phyloP scores from a whole-genome alignment of 1,140 invertebrate genomes.

The Apocrypta bakeri region DNA sequence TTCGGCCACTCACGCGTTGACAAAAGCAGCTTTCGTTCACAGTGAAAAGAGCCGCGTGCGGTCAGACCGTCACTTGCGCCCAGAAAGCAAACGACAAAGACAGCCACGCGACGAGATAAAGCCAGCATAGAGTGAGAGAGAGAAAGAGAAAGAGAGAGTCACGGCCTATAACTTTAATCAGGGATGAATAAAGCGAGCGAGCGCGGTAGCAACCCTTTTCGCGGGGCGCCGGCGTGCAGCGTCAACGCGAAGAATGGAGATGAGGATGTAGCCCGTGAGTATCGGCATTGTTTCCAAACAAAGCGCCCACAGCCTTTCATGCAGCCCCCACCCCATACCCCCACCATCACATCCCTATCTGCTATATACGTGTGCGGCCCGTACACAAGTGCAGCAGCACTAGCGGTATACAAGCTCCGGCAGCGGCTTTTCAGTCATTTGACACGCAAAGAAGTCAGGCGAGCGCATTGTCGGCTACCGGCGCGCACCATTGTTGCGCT shows the following conservation, averaged over 20 bases:
- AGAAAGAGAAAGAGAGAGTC: background rate
- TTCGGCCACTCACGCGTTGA: background rate
- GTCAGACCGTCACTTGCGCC: slow-evolving; percentile 46
- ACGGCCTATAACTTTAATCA: slow-evolving; percentile 53
- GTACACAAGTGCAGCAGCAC: background rate
- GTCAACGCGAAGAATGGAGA: slow-evolving; percentile 75
- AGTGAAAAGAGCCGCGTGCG: slow-evolving; percentile 50
- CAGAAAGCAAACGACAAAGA: slow-evolving; percentile 6
- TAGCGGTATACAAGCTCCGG: slow-evolving; percentile 62
- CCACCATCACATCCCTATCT: background rate
- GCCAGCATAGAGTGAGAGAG: background rate
- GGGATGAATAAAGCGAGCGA: slow-evolving; percentile 44
- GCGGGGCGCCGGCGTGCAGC: slow-evolving; percentile 55
- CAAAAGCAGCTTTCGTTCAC: background rate
- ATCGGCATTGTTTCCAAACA: slow-evolving; percentile 76
- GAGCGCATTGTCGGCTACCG: slow-evolving; percentile 66
- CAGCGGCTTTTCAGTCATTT: slow-evolving; percentile 72
- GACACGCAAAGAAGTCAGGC: slow-evolving; percentile 75
- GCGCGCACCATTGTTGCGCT: slow-evolving; percentile 70
- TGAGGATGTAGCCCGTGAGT: slow-evolving; percentile 74
- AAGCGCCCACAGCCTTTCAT: slow-evolving; percentile 69
- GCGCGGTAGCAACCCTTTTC: slow-evolving; percentile 32
- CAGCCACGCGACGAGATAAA: background rate
- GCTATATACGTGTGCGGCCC: background rate
- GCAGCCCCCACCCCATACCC: background rate